phyloP scores from a whole-genome alignment of 2,113 vertebrate species.

The Notarius quadriscutis region DNA sequence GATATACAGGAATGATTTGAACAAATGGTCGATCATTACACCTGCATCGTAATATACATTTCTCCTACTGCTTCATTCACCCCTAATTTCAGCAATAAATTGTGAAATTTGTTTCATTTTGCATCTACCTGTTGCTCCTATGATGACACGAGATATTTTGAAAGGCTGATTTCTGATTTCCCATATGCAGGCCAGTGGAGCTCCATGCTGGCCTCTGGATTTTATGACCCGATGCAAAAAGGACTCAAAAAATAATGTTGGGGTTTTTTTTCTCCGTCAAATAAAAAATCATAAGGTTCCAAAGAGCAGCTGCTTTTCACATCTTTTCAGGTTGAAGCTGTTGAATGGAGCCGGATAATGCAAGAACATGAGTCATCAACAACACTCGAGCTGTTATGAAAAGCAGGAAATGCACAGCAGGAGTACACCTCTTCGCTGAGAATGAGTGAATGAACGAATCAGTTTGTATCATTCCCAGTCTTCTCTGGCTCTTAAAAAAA shows the following conservation, averaged over 20 bases:
- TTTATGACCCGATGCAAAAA: slow-evolving; percentile 25
- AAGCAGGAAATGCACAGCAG: slow-evolving; percentile 45
- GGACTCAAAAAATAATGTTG: slow-evolving; percentile 31
- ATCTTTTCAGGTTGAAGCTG: slow-evolving; percentile 26
- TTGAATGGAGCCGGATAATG: slow-evolving; percentile 35
- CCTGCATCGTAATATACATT: not conserved
- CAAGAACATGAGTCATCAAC: slow-evolving; percentile 56
- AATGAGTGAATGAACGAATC: slow-evolving; percentile 35
- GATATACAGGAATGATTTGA: not conserved
- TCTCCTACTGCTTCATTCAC: not conserved
- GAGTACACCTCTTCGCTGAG: slow-evolving; percentile 44
- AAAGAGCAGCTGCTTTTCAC: slow-evolving; percentile 36
- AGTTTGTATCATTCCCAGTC: slow-evolving; percentile 39
- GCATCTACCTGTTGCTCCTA: not conserved
- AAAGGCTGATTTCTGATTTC: not conserved
- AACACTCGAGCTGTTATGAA: slow-evolving; percentile 50
- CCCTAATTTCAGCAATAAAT: not conserved
- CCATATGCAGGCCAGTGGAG: not conserved
- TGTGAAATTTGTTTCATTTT: not conserved
- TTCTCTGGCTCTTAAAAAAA: not conserved
- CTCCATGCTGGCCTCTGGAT: slow-evolving; percentile 33
- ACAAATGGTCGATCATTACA: not conserved
- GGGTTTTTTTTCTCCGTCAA: not conserved
- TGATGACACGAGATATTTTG: not conserved
- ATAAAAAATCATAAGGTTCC: slow-evolving; percentile 37